Base-by-base conservation (phyloP, 2,888 invertebrate genomes). In the Halictus quadricinctus region DNA sequence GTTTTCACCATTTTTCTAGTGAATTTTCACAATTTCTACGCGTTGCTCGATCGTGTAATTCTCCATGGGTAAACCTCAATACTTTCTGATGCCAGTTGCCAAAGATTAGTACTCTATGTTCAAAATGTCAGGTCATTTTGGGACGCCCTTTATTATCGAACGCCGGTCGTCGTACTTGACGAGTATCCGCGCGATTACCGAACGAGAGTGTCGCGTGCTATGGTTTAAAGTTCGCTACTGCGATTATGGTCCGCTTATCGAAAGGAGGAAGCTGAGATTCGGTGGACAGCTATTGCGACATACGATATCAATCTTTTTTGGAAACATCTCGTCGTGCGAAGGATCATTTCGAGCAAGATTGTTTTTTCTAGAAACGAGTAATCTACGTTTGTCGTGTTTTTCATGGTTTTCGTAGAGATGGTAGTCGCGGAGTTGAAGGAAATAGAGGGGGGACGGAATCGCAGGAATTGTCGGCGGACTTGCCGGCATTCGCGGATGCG, bases 401-500 rank as follows among this genome's bases (percentile, higher is more conserved):
- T 15, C 25, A 15, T 7, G 25, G 2, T 15, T 29, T 64, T 25
- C 18, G 66, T 0, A 15, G 7, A 29, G 66, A 66, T 5, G 36
- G 29, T 21, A 36, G 7, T 10, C 36, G 66, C 66, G 66, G 18
- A 13, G n/a, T 12, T 5, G 64, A 15, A 29, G 66, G n/a, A n/a
- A 29, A 46, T 18, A 29, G 70, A 1, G 7, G 74, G 43, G 21
- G 29, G 60, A 64, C 50, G 29, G 25, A 41, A 54, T 50, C 46
- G 73, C 54, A 74, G 83, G 66, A 64, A 64, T 73, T 50, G 72
- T 43, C 43, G 60, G 25, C 66, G 36, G 77, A 60, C 80, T 60
- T 70, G 36, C 12, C 79, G 83, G 66, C 72, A 90, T 91, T 90
- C 90, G 89, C 90, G 83, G 69, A 89, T 90, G 92, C 92, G 89